Percentiles rank a stretch among this genome's conserved stretches.
These are phyloP conservation scores for Drosophila insularis DNA, from an alignment of 1,140 invertebrate species.

Conservation along the genomic window DNA sequence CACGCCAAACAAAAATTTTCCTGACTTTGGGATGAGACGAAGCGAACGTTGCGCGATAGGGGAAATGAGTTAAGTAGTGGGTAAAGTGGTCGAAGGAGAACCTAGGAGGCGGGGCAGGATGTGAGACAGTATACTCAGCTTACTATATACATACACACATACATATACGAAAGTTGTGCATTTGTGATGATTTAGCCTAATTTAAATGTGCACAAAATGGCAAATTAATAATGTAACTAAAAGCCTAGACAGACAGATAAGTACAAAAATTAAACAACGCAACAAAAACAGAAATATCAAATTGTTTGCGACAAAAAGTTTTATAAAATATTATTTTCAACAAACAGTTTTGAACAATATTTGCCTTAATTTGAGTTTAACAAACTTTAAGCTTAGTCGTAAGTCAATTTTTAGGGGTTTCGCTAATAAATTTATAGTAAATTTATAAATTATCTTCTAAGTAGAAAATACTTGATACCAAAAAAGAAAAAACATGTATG, in stretches of 20 bases:
- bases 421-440: no score
- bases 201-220: constrained; percentile 15
- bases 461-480: no score
- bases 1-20: constrained; percentile 12
- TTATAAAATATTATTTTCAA: no score
- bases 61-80: background rate
- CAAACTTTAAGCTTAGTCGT: no score
- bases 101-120: background rate
- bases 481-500: no score
- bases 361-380: no score
- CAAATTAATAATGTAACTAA: constrained; percentile 2
- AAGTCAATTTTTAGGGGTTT: no score
- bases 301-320: background rate
- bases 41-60: no score
- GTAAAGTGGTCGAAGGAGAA: background rate
- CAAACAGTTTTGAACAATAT: no score
- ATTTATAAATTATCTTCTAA: no score
- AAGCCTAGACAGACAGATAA: background rate
- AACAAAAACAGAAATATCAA: background rate
- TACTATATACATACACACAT: background rate
- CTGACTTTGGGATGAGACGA: background rate
- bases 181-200: constrained; percentile 15
- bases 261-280: background rate
- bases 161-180: constrained; percentile 5
- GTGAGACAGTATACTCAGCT: background rate